Evolutionary conservation across 1,140 invertebrate species (phyloP), one percentile per base, ranked within the genome.

Genomic region (Cherax quadricarinatus): DNA sequence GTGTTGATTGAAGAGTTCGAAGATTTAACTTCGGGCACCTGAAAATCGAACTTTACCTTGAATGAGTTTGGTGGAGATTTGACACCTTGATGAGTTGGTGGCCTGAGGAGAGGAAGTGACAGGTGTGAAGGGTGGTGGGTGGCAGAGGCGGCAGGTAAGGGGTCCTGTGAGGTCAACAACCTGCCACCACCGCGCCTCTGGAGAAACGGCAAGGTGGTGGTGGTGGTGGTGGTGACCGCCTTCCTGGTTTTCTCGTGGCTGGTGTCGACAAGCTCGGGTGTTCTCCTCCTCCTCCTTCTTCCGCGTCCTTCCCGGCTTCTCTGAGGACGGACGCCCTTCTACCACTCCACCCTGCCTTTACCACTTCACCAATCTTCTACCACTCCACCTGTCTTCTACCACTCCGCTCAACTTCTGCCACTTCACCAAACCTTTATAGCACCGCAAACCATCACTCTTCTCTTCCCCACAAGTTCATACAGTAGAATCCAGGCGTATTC

Each of bases 161-260:
- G 70, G 90, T 79, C 83, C 57, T 91, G 75, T 24, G 78, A 86
- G 78, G 84, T 86, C 83, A 82, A 86, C 90, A 86, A 86, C 83
- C 90, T 81, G 84, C 84, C 90, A 91, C 90, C 90, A 91, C 84
- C 89, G 83, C 89, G 83, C 89, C 89, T 91, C 78, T 86, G 84
- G 84, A 87, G 90, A 91, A 91, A 89, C 88, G 88, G 88, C 80
- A 81, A 89, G 88, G 88, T 83, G 85, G 85, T 86, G 75, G 86
- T 88, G 86, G 86, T 62, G 86, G 86, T 87, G 88, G 88, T 89
- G 30, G 82, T 84, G 62, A 48, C 83, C 83, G 66, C 73, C 82
- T 86, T 78, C 89, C 83, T 91, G 70, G 66, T 60, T 66, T 85
- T 85, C 70, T 78, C 83, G 60, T 75, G 70, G 24, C n/a, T 75